Base-by-base conservation (phyloP, 2,113 vertebrate species). In the Ornithorhynchus anatinus region DNA sequence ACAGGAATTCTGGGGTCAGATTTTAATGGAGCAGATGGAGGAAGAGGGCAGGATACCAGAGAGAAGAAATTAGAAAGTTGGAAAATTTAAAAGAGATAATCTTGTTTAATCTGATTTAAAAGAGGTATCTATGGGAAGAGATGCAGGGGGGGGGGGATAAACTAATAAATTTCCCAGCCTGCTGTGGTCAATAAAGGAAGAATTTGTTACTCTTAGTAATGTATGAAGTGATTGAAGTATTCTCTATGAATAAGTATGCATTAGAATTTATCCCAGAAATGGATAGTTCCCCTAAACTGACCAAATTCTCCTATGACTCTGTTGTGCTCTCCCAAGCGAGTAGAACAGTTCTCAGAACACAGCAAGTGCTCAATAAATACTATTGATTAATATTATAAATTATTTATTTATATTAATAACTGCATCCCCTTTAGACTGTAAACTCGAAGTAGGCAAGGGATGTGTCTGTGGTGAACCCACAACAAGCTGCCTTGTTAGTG, bases 21-120 rank as follows among this genome's bases (percentile, higher is more conserved):
- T 86, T 86, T 79, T 75, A 68, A 59, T 14, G 59, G 35, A 74
- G 4, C 78, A 84, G 79, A 87, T 81, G 68, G 52, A 66, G 53
- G 33, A 44, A 31, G 54, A 52, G 37, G 71, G 48, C 56, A 42
- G 47, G 45, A 58, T 27, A 67, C 53, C 54, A 71, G 68, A 17
- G 75, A 58, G 35, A 57, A 82, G 57, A 59, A 23, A 32, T 62
- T 48, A 52, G 51, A 73, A 88, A 81, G 20, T 4, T 58, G 75
- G 77, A 69, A 22, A 9, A 3, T 61, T 79, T 80, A 20, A n/a
- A n/a, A 62, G 13, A 29, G 22, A 38, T 74, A 72, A 59, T 72
- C 50, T 62, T 44, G 15, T 12, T 62, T 42, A 57, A 64, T 33
- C n/a, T 62, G 57, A 64, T 71, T 76, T 59, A 32, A 69, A 63